phyloP scores from a whole-genome alignment of 1,140 invertebrate species.

The Argopecten irradians region DNA sequence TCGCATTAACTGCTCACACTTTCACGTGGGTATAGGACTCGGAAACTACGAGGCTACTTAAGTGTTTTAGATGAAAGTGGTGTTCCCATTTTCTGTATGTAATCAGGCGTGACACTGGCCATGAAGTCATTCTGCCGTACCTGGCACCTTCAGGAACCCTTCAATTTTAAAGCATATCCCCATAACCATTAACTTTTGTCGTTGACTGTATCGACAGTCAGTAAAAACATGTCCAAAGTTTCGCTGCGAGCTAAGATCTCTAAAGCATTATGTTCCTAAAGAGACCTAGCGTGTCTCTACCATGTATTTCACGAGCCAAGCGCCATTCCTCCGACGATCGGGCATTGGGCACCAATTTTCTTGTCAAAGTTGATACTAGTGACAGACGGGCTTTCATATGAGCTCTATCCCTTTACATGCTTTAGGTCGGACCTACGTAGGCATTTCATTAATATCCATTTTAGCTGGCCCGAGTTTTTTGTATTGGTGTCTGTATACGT shows the following conservation, averaged over 20 bases:
- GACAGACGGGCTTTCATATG: constrained; percentile 4
- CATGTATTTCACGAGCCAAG: background rate
- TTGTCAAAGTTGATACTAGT: constrained; percentile 33
- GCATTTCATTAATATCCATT: constrained; percentile 18
- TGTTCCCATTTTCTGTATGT: background rate
- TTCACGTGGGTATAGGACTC: constrained; percentile 5
- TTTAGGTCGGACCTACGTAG: background rate
- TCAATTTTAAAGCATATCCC: background rate
- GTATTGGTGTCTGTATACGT: constrained; percentile 15
- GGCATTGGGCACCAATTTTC: constrained; percentile 30
- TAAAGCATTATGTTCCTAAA: constrained; percentile 4
- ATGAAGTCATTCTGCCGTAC: constrained; percentile 3
- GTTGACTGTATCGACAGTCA: background rate
- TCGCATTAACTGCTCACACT: background rate
- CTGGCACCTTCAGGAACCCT: background rate
- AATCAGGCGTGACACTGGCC: background rate
- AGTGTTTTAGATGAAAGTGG: background rate
- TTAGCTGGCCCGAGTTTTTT: background rate
- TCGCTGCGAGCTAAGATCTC: background rate
- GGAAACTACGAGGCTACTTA: background rate
- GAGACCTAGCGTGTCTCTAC: constrained; percentile 20
- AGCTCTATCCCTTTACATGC: background rate
- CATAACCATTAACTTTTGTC: constrained; percentile 17
- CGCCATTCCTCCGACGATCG: background rate
- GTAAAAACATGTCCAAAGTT: constrained; percentile 15